Base-by-base conservation (phyloP, 2,888 invertebrate genomes). In the Globia sparganii region DNA sequence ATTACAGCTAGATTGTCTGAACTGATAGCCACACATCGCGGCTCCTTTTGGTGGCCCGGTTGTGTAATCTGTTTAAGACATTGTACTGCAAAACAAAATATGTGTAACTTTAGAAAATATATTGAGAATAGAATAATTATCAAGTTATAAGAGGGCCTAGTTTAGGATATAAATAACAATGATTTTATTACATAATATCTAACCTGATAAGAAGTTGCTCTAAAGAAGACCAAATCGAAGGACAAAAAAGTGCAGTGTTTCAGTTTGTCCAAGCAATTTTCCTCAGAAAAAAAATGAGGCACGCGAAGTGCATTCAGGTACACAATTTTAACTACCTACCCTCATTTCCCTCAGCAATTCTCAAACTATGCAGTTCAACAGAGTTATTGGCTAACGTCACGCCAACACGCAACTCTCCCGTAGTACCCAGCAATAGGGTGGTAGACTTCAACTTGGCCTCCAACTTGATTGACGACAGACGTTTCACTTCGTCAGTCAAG, bases 21-120 rank as follows among this genome's bases (percentile, higher is more conserved):
- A 92, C 99, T 99, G 92, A 99, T 99, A 74, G 98, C 97, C 37
- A 99, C 97, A 37, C 98, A 97, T 70, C 99, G 97, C 11, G 99
- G 98, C 91, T 99, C 99, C 66, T 98, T 98, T 76, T 99, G 98
- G 95, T 99, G 99, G 0, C 99, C 99, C 25, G 98, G 97, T 80
- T 97, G 97, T 1, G 97, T 96, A 66, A 99, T 97, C 73, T 97
- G 97, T 80, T 98, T 97, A 28, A 98, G 93, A 80, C 96, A 96
- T 89, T 92, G 93, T 46, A 96, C 97, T 97, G 91, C 2, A 92
- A 93, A 70, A 53, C 34, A 68, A 68, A 68, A 68, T 11, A 53
- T 5, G 1, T 31, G 13, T 11, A 64, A 2, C 13, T 21, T 13
- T 43, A 21, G 6, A 65, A 37, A 28, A 43, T 5, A 25, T 28